Evolutionary conservation across 2,797 vertebrate species (phyloP).

Genomic region (Eulemur coronatus): DNA sequence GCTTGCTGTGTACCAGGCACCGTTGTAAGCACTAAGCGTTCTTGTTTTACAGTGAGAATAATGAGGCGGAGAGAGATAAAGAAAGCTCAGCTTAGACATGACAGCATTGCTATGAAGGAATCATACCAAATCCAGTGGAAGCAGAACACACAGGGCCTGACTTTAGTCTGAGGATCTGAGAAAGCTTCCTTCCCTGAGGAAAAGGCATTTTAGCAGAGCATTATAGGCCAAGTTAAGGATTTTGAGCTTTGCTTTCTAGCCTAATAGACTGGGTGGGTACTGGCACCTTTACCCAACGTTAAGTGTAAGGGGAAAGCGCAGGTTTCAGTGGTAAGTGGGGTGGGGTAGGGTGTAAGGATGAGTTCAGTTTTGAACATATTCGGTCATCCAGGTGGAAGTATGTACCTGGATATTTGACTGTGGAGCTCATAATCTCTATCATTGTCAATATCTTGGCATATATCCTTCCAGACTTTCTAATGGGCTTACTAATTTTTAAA

Average conservation of each 20-base stretch:
- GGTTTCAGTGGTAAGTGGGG: not conserved
- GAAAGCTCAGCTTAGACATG: not conserved
- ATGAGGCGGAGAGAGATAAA: not conserved
- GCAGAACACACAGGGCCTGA: not conserved
- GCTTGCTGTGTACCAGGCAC: not conserved
- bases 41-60: not conserved
- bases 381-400: not conserved
- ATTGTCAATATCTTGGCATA: not conserved
- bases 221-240: not conserved
- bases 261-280: not conserved
- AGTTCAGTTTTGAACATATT: not conserved
- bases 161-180: not conserved
- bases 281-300: not conserved
- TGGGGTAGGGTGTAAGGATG: not conserved
- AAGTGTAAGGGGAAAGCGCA: not conserved
- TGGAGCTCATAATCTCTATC: not conserved
- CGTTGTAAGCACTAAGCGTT: not conserved
- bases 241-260: conserved; percentile 1
- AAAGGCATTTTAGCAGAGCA: not conserved
- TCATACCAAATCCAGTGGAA: not conserved
- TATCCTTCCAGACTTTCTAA: conserved; percentile 7
- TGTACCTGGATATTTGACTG: not conserved
- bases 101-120: not conserved
- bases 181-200: not conserved
- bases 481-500: not conserved